Evolutionary conservation across 1,140 invertebrate species (phyloP), one percentile per base, ranked within the genome.

Genomic region (Drosophila takahashii): DNA sequence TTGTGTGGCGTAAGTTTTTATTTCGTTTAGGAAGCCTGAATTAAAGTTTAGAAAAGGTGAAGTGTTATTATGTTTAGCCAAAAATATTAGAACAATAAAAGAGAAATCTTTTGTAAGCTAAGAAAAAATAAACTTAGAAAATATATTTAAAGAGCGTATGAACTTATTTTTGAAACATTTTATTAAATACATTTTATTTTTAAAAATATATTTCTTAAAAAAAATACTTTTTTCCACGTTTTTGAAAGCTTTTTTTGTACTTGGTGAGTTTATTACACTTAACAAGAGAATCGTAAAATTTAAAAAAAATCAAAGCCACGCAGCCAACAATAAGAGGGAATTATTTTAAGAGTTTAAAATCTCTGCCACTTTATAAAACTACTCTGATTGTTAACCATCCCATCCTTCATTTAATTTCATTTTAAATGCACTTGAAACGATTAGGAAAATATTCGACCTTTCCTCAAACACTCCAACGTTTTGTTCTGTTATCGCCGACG

Each of bases 361-460:
- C 11, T 4, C 16, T 15, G 50, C 26, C 45, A 65, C 61, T 64
- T 69, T 7, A 47, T 32, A 7, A 9, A 66, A 64, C 45, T 39
- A 34, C 26, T 22, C 34, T 11, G 27, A n/a, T 51, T 32, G 59
- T 41, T 34, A 64, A 22, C 32, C 37, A 37, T 36, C 29, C 11
- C 48, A 47, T n/a, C 36, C 39, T 47, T 39, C 26, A 39, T 56
- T 69, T 34, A 81, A 81, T 81, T 81, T 81, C 66, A 69, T 72
- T 79, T 79, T 75, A 79, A 79, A 79, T 79, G 77, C 78, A 81
- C 66, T 81, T 57, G 64, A 81, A 36, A 29, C 51, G 42, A 70
- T 47, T 39, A 69, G 48, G 41, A 56, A 39, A 45, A 34, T 27
- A 42, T 39, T 47, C 51, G 65, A 71, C 42, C 65, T 41, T 34